phyloP scores from a whole-genome alignment of 2,797 vertebrate genomes.

The Syngnathus acus region DNA sequence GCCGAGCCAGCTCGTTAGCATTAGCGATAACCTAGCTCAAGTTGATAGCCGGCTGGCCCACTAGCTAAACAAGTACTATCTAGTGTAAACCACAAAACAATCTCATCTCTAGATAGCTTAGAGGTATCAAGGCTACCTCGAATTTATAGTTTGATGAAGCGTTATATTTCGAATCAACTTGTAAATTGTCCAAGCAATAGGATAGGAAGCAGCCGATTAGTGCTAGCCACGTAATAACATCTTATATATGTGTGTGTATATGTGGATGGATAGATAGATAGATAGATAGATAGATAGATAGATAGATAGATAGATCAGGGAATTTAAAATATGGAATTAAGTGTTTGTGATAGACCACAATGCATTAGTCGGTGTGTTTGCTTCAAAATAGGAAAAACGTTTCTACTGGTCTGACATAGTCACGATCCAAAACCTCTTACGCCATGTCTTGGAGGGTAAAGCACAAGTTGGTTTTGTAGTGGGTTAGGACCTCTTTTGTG shows the following conservation, averaged over 20 bases:
- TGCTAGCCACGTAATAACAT: not conserved
- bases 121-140: not conserved
- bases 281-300: no score
- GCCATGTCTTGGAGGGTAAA: no score
- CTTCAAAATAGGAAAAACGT: not conserved
- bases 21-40: not conserved
- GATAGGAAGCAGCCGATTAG: not conserved
- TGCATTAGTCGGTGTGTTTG: not conserved
- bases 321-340: not conserved
- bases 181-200: not conserved
- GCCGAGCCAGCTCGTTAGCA: not conserved
- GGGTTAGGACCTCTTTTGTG: not conserved
- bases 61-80: constrained; percentile 10
- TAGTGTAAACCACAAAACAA: not conserved
- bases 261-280: no score
- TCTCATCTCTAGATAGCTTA: not conserved
- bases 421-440: not conserved
- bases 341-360: not conserved
- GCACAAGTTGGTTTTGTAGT: no score
- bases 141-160: not conserved
- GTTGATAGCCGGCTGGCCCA: constrained; percentile 20
- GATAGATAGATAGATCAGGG: no score
- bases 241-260: no score
- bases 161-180: not conserved
- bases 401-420: not conserved